A percentile compares a stretch with the other conserved stretches of the same genome.
Conservation (phyloP, 1,140 invertebrate species). For the Cephus cinctus region DNA sequence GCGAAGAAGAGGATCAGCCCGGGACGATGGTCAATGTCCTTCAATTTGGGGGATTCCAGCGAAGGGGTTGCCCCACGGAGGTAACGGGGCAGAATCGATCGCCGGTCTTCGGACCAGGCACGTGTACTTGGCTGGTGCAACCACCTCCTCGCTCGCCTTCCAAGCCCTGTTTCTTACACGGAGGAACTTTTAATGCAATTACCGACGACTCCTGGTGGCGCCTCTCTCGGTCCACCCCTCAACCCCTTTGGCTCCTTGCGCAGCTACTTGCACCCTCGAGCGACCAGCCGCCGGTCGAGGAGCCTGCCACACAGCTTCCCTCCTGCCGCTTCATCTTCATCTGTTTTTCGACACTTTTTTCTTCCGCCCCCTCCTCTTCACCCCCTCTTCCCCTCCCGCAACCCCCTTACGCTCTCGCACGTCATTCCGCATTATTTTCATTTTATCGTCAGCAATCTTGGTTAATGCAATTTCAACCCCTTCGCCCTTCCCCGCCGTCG, state of each 20-base stretch:
- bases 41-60: too few species aligned
- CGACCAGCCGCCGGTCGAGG: too few species aligned
- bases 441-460: slow-evolving; percentile 57
- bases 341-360: neutral
- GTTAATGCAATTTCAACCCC: slow-evolving; percentile 49
- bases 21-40: too few species aligned
- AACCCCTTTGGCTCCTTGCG: slow-evolving; percentile 7
- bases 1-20: neutral
- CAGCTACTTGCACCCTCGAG: slow-evolving; percentile 6
- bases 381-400: slow-evolving; percentile 12
- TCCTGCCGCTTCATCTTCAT: too few species aligned
- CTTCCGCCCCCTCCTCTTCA: neutral
- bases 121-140: too few species aligned
- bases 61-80: too few species aligned
- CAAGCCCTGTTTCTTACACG: slow-evolving; percentile 36
- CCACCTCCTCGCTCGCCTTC: too few species aligned
- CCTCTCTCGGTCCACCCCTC: slow-evolving; percentile 20
- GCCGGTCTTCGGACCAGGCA: slow-evolving; percentile 2
- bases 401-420: slow-evolving; percentile 28
- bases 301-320: too few species aligned
- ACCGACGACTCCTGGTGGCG: slow-evolving; percentile 42
- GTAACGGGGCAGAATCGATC: slow-evolving; percentile 1
- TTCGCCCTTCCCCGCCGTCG: neutral
- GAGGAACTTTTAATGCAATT: slow-evolving; percentile 46
- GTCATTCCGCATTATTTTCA: slow-evolving; percentile 57